These are phyloP conservation scores for Myoxocephalus aenaeus DNA, from an alignment of 2,797 vertebrate genomes.

Conservation along the genomic window DNA sequence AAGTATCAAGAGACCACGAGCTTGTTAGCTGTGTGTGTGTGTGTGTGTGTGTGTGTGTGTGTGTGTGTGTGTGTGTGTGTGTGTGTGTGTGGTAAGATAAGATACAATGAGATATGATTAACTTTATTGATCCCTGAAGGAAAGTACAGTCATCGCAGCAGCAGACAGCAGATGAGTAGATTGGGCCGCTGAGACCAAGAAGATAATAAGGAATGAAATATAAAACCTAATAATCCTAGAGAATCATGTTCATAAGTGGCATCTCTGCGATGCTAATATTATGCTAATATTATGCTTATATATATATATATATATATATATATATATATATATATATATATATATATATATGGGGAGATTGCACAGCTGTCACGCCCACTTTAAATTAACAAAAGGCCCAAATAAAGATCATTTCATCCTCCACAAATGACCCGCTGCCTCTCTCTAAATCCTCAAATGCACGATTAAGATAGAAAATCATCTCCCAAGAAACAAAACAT, in stretches of 20 bases:
- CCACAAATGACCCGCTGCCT: neutral
- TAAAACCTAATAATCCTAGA: constrained; percentile 52
- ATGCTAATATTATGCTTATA: too few relatives aligned
- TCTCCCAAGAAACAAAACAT: neutral
- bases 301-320: too few relatives aligned
- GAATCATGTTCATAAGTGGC: constrained; percentile 41
- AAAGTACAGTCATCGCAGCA: constrained; percentile 13
- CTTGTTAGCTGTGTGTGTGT: constrained; percentile 29
- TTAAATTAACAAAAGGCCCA: neutral
- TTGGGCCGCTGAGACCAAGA: constrained; percentile 21
- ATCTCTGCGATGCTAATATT: constrained; percentile 19
- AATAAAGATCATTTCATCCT: neutral
- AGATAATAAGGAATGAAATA: constrained; percentile 43
- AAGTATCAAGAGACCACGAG: constrained; percentile 27
- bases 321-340: too few relatives aligned
- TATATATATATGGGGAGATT: too few relatives aligned
- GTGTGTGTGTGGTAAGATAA: constrained; percentile 7
- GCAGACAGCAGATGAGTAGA: constrained; percentile 22
- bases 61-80: neutral
- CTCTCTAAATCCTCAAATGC: neutral
- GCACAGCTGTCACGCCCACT: neutral
- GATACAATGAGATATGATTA: constrained; percentile 44
- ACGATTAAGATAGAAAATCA: neutral
- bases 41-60: neutral
- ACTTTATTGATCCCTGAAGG: constrained; percentile 63